phyloP scores from a whole-genome alignment of 2,113 vertebrate species.

The Hemichromis elongatus region DNA sequence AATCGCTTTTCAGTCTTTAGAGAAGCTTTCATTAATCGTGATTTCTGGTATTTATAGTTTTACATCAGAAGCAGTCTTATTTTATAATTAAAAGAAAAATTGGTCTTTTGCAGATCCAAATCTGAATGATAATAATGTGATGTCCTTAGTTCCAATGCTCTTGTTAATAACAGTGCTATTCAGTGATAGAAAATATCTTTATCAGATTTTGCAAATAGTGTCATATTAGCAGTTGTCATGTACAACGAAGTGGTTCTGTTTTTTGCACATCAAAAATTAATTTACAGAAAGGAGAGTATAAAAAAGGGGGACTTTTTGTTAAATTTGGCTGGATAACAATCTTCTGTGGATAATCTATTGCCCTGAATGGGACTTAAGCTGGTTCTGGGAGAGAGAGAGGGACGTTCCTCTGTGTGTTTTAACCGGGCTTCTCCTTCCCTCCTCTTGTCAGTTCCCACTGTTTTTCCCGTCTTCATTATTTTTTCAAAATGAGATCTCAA shows the following conservation, averaged over 20 bases:
- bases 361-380: background rate
- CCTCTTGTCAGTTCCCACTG: background rate
- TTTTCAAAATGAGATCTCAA: background rate
- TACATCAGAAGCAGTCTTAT: background rate
- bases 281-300: background rate
- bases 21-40: background rate
- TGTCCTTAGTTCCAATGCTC: background rate
- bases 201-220: background rate
- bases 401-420: background rate
- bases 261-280: background rate
- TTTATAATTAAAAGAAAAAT: background rate
- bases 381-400: background rate
- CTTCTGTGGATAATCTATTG: background rate
- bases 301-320: background rate
- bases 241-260: background rate
- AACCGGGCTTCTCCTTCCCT: background rate
- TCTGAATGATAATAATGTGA: background rate
- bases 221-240: background rate
- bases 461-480: background rate
- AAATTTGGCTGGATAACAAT: background rate
- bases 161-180: background rate
- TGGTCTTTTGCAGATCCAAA: background rate
- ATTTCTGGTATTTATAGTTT: background rate
- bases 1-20: background rate
- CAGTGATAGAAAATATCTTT: background rate